phyloP scores from a whole-genome alignment of 2,113 vertebrate genomes.

The Bettongia penicillata region DNA sequence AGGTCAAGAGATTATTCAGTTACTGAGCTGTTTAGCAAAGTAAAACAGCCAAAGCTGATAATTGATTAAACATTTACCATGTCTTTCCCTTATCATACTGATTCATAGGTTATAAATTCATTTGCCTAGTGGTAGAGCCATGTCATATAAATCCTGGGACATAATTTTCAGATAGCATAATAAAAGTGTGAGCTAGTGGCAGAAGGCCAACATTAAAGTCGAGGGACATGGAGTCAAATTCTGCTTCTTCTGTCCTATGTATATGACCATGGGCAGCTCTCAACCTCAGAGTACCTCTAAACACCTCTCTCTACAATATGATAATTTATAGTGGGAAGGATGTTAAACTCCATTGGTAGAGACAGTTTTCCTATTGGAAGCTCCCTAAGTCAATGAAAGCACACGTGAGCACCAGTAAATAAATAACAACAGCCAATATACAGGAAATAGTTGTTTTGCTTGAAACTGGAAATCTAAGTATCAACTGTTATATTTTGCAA shows the following conservation, averaged over 20 bases:
- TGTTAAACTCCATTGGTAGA: not conserved
- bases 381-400: not conserved
- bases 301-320: not conserved
- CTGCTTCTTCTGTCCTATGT: not conserved
- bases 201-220: not conserved
- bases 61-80: not conserved
- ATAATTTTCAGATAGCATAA: not conserved
- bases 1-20: not conserved
- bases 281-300: not conserved
- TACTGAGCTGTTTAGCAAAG: conserved; percentile 6
- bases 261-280: not conserved
- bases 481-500: not conserved
- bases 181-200: not conserved
- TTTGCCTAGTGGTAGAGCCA: not conserved
- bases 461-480: conserved; percentile 11
- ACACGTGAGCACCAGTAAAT: not conserved
- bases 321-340: not conserved
- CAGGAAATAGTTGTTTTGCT: not conserved
- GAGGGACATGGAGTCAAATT: not conserved
- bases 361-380: not conserved
- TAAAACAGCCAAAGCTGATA: not conserved
- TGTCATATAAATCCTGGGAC: not conserved
- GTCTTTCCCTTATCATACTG: not conserved
- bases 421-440: not conserved
- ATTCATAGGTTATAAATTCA: not conserved